Conservation (phyloP, 2,113 vertebrate species). For the Shinisaurus crocodilurus region DNA sequence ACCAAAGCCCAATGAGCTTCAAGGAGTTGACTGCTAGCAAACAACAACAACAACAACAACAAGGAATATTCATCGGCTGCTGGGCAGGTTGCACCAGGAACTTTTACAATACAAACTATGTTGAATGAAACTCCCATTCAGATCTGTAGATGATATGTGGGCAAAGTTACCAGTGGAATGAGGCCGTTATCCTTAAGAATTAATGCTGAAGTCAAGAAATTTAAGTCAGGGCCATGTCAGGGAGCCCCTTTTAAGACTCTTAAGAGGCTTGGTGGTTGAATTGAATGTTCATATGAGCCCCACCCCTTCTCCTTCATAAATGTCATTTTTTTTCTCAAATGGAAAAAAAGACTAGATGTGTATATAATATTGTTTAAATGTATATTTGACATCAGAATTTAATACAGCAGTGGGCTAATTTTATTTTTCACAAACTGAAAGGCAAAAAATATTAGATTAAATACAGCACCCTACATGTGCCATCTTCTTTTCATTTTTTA, state of each 20-base stretch:
- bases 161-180: not conserved
- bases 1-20: not conserved
- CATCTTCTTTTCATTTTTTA: not conserved
- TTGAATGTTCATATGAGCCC: not conserved
- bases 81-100: not conserved
- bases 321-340: not conserved
- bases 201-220: not conserved
- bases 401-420: not conserved
- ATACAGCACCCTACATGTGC: not conserved
- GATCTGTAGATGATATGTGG: not conserved
- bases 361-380: too few relatives aligned
- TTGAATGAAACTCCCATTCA: not conserved
- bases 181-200: not conserved
- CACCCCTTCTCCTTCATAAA: not conserved
- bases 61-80: not conserved
- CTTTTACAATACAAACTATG: not conserved
- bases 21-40: not conserved
- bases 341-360: not conserved
- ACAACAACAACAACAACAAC: not conserved
- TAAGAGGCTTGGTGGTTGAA: too few relatives aligned
- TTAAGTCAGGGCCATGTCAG: not conserved
- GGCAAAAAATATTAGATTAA: not conserved
- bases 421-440: not conserved
- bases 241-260: too few relatives aligned
- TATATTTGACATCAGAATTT: not conserved